Evolutionary conservation across 2,113 vertebrate species (phyloP).

Genomic region (Picathartes gymnocephalus): DNA sequence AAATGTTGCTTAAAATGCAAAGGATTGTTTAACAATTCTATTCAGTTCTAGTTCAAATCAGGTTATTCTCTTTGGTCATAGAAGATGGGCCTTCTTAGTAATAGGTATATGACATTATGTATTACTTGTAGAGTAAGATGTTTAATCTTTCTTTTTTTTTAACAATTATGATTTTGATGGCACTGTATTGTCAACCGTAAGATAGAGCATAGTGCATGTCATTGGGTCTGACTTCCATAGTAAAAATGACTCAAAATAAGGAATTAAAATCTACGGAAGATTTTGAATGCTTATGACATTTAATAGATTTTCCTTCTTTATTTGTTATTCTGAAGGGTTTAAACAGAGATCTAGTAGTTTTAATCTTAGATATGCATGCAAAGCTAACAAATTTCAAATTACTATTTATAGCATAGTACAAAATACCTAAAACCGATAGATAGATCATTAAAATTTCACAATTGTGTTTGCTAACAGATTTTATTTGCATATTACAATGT

Average conservation of each 20-base stretch:
- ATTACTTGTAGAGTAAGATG: slow-evolving; percentile 65
- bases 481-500: not conserved
- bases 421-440: not conserved
- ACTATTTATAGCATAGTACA: not conserved
- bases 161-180: slow-evolving; percentile 58
- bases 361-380: not conserved
- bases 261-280: not conserved
- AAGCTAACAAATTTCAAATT: not conserved
- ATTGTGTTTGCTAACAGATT: not conserved
- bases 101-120: slow-evolving; percentile 63
- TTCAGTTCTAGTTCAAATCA: slow-evolving; percentile 68
- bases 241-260: not conserved
- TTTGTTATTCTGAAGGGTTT: not conserved
- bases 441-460: not conserved
- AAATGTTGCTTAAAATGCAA: slow-evolving; percentile 92
- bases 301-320: not conserved
- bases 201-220: not conserved
- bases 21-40: slow-evolving; percentile 78
- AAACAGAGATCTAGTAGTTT: not conserved
- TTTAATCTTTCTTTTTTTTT: slow-evolving; percentile 65
- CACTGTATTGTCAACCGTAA: slow-evolving; percentile 34
- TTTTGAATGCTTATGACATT: not conserved
- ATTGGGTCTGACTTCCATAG: not conserved
- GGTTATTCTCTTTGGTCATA: slow-evolving; percentile 74
- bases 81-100: slow-evolving; percentile 62